phyloP scores from a whole-genome alignment of 2,113 vertebrate species.

The Serilophus lunatus region DNA sequence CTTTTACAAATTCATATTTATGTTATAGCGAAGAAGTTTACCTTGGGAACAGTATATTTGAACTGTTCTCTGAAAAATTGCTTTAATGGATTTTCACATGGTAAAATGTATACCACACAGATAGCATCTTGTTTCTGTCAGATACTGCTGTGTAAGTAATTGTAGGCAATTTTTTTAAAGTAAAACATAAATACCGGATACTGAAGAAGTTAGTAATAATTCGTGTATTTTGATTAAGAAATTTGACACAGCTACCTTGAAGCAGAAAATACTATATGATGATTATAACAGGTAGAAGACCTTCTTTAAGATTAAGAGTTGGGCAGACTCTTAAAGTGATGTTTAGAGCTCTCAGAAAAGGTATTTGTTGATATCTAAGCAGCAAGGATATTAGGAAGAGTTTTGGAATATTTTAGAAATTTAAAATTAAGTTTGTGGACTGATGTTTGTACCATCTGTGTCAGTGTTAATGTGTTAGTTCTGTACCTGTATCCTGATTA shows the following conservation, averaged over 20 bases:
- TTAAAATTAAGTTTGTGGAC: background rate
- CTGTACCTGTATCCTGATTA: background rate
- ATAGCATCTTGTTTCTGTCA: constrained; percentile 31
- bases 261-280: background rate
- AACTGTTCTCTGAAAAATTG: constrained; percentile 26
- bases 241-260: background rate
- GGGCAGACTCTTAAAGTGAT: background rate
- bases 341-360: background rate
- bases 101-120: background rate
- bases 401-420: background rate
- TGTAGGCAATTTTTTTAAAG: background rate
- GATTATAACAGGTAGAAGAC: background rate
- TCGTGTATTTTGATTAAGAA: background rate
- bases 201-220: background rate
- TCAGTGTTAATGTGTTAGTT: background rate
- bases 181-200: background rate
- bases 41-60: constrained; percentile 21
- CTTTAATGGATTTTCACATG: constrained; percentile 35
- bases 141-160: constrained; percentile 10
- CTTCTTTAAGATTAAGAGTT: background rate
- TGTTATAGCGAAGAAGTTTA: constrained; percentile 16
- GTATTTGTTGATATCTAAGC: background rate
- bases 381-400: background rate
- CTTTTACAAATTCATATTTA: constrained; percentile 42
- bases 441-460: background rate